Conservation (phyloP, 1,140 invertebrate species). For the Macrosteles quadrilineatus region DNA sequence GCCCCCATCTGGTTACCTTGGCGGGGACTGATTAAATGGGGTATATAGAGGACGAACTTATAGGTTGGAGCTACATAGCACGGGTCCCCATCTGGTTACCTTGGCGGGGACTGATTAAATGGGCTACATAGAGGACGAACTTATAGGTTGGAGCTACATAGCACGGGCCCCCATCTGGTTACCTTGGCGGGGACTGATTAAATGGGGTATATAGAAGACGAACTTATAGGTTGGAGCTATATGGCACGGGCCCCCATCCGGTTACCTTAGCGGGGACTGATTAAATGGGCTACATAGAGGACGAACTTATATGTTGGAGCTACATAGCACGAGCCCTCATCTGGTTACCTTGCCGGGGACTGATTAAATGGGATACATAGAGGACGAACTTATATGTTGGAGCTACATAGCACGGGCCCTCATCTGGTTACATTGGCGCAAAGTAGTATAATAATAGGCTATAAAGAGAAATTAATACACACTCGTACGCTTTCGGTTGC, state of each 20-base stretch:
- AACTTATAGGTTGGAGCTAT: not conserved
- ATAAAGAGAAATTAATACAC: not conserved
- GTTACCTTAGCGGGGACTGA: not conserved
- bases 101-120: not conserved
- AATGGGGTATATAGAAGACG: not conserved
- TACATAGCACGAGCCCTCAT: not conserved
- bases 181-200: not conserved
- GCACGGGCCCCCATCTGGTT: not conserved
- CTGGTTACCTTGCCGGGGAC: not conserved
- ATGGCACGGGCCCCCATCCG: not conserved
- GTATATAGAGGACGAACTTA: not conserved
- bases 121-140: not conserved
- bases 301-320: not conserved
- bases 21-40: not conserved
- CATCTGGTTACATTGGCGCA: not conserved
- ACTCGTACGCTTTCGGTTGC: no score
- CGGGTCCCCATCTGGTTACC: not conserved
- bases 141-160: not conserved
- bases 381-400: not conserved
- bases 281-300: not conserved
- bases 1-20: not conserved
- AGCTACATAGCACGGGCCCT: not conserved
- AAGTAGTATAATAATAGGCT: not conserved
- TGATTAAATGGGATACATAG: not conserved
- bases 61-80: not conserved